A percentile compares a stretch with the other conserved stretches of the same genome.
Evolutionary conservation across 2,113 vertebrate genomes (phyloP).

Genomic region (Muntiacus reevesi): DNA sequence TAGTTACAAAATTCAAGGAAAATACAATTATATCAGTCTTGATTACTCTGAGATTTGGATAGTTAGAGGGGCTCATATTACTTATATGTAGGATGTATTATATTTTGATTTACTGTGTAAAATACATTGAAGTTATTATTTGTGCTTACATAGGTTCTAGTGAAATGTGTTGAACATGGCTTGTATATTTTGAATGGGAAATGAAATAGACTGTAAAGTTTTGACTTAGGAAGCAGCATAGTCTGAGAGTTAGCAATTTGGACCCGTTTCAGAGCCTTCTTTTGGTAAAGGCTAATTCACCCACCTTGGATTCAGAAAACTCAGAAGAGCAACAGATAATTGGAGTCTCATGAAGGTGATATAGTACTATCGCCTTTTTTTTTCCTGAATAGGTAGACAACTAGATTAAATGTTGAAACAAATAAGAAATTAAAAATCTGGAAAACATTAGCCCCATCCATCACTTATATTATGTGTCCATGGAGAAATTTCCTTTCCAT

Average conservation of each 20-base stretch:
- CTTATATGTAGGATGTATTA: no score
- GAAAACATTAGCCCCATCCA: background rate
- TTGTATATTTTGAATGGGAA: background rate
- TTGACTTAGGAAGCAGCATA: background rate
- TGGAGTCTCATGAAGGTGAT: background rate
- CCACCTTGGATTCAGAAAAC: background rate
- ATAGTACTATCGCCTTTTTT: background rate
- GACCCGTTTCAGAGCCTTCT: background rate
- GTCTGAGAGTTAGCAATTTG: background rate
- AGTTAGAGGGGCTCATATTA: background rate
- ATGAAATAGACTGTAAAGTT: background rate
- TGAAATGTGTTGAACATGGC: background rate
- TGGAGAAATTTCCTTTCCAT: background rate
- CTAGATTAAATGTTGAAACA: background rate
- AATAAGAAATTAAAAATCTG: background rate
- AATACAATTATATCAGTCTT: background rate
- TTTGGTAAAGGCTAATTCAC: background rate
- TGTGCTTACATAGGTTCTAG: background rate
- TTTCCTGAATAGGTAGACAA: background rate
- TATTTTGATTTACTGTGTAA: background rate
- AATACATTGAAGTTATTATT: background rate
- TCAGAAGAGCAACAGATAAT: background rate
- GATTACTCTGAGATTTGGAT: background rate
- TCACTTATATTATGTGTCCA: background rate
- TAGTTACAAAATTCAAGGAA: background rate